Percentiles rank a stretch among this genome's conserved stretches.
phyloP scores from a whole-genome alignment of 2,113 vertebrate genomes.

The Sarotherodon lohbergeri region DNA sequence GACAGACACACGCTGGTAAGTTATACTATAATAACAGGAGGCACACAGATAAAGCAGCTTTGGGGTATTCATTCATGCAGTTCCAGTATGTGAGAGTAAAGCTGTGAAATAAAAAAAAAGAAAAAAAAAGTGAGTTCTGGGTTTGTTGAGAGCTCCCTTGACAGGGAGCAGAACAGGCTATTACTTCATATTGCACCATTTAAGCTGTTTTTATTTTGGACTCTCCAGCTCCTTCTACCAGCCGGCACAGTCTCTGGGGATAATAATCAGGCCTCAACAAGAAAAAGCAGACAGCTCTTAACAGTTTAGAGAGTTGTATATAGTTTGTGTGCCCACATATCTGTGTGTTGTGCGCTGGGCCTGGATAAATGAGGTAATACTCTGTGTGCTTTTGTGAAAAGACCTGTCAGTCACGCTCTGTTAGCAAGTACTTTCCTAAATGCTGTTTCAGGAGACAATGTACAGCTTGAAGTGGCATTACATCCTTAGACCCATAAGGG shows the following conservation, averaged over 20 bases:
- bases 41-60: background rate
- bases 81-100: background rate
- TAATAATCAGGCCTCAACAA: slow-evolving; percentile 29
- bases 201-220: slow-evolving; percentile 65
- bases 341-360: background rate
- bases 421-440: background rate
- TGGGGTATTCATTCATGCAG: background rate
- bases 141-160: slow-evolving; percentile 56
- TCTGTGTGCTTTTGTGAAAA: background rate
- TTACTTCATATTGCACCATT: slow-evolving; percentile 72
- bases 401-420: background rate
- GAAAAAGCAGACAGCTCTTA: slow-evolving; percentile 32
- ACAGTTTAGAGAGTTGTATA: slow-evolving; percentile 23
- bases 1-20: background rate
- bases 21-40: background rate
- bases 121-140: background rate
- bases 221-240: slow-evolving; percentile 44
- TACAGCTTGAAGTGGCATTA: background rate
- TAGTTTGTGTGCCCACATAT: background rate
- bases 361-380: slow-evolving; percentile 13
- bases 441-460: background rate
- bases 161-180: slow-evolving; percentile 53
- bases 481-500: background rate
- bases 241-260: slow-evolving; percentile 34
- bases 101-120: background rate